Conservation (phyloP, 2,113 vertebrate genomes). For the Pholis gunnellus region DNA sequence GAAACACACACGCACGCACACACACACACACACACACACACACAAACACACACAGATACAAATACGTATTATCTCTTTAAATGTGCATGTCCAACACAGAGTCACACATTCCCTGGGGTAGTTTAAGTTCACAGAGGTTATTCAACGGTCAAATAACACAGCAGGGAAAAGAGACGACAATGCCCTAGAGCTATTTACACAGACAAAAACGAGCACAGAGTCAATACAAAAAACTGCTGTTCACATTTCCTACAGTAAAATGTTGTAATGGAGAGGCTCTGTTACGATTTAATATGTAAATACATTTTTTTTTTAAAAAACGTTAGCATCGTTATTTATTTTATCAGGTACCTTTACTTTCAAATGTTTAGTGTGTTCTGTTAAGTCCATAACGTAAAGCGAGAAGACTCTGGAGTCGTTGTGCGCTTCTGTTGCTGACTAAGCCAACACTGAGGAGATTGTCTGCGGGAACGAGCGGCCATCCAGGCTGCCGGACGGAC, state of each 20-base stretch:
- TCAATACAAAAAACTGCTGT: conserved; percentile 33
- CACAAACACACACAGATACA: conserved; percentile 41
- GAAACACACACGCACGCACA: conserved; percentile 21
- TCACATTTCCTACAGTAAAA: conserved; percentile 31
- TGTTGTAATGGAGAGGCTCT: conserved; percentile 8
- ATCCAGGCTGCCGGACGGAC: conserved; percentile 66
- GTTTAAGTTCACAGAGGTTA: conserved; percentile 61
- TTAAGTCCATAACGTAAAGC: conserved; percentile 18
- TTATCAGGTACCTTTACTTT: background rate
- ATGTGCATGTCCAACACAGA: conserved; percentile 49
- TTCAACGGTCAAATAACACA: conserved; percentile 59
- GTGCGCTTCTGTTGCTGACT: conserved; percentile 59
- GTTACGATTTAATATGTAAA: background rate
- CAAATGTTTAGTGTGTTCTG: conserved; percentile 14
- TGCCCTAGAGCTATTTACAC: conserved; percentile 30
- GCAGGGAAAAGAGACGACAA: conserved; percentile 24
- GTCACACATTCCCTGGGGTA: conserved; percentile 51
- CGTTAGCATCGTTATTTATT: background rate
- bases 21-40: conserved; percentile 28
- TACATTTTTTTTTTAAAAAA: background rate
- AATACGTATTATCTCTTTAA: conserved; percentile 55
- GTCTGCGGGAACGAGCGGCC: conserved; percentile 67
- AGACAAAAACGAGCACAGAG: conserved; percentile 6
- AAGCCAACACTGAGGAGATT: conserved; percentile 69
- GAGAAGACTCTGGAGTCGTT: conserved; percentile 32